A percentile compares a stretch with the other conserved stretches of the same genome.
Evolutionary conservation across 2,797 vertebrate species (phyloP).

Genomic region (Cetoscarus ocellatus): DNA sequence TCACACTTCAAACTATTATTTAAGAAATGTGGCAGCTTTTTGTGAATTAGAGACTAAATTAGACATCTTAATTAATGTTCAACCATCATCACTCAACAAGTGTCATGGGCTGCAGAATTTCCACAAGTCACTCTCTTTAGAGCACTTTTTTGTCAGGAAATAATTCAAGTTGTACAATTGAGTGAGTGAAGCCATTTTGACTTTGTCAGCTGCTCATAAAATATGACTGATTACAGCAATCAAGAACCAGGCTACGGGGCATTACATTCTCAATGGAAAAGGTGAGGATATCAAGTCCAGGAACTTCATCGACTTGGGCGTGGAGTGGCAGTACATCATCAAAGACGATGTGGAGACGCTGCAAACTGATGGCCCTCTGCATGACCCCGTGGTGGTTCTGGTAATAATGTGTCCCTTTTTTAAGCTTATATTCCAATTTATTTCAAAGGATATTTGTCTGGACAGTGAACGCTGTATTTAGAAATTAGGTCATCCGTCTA

Average conservation of each 20-base stretch:
- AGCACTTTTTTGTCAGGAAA: background rate
- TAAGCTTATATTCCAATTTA: accelerated
- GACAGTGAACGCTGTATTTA: background rate
- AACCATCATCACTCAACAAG: background rate
- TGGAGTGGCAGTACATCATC: slow-evolving; percentile 95
- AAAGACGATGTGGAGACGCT: slow-evolving; percentile 92
- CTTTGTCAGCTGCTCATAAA: slow-evolving; percentile 35
- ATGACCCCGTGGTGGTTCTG: slow-evolving; percentile 94
- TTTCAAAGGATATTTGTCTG: background rate
- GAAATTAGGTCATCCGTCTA: background rate
- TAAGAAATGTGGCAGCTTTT: slow-evolving; percentile 1
- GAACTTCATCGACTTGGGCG: slow-evolving; percentile 95
- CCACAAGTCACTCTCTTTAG: background rate
- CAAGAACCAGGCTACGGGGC: slow-evolving; percentile 98
- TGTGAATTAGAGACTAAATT: slow-evolving; percentile 2
- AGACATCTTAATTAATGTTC: background rate
- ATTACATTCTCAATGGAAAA: slow-evolving; percentile 96
- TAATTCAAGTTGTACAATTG: background rate
- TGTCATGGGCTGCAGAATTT: background rate
- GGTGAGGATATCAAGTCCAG: slow-evolving; percentile 90
- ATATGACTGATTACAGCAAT: slow-evolving; percentile 86
- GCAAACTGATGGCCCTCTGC: slow-evolving; percentile 94
- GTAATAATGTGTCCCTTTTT: slow-evolving; percentile 77
- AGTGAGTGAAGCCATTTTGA: background rate
- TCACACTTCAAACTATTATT: background rate